These are phyloP conservation scores for Baryphthengus martii DNA, from an alignment of 2,113 vertebrate genomes.

Conservation along the genomic window DNA sequence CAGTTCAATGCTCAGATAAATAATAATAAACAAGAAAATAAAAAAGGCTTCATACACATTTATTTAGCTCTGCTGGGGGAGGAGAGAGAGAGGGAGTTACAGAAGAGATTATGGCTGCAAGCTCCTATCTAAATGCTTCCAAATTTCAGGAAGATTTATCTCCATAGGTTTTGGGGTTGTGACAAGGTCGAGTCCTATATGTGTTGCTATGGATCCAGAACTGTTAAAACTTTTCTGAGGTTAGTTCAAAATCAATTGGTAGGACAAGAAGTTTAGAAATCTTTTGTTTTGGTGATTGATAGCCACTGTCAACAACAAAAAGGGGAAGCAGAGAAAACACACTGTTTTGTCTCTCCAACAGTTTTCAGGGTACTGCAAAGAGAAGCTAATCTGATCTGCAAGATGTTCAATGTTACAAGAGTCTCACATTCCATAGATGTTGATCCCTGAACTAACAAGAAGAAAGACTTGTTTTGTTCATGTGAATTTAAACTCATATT, in stretches of 20 bases:
- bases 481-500: background rate
- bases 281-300: background rate
- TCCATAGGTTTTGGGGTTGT: background rate
- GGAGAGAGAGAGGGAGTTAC: no score
- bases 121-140: background rate
- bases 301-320: background rate
- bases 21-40: background rate
- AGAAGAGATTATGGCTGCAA: background rate
- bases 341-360: background rate
- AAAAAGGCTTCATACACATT: background rate
- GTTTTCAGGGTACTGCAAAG: background rate
- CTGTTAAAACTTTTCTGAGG: background rate
- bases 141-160: background rate
- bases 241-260: accelerated
- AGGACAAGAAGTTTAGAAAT: background rate
- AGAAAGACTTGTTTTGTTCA: background rate
- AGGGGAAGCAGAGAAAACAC: background rate
- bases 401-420: background rate
- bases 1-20: background rate
- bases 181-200: background rate
- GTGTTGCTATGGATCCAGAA: background rate
- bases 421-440: background rate
- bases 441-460: background rate
- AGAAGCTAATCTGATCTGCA: background rate
- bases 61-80: background rate